Conservation (phyloP, 2,797 vertebrate species). For the Naso thynnoides region DNA sequence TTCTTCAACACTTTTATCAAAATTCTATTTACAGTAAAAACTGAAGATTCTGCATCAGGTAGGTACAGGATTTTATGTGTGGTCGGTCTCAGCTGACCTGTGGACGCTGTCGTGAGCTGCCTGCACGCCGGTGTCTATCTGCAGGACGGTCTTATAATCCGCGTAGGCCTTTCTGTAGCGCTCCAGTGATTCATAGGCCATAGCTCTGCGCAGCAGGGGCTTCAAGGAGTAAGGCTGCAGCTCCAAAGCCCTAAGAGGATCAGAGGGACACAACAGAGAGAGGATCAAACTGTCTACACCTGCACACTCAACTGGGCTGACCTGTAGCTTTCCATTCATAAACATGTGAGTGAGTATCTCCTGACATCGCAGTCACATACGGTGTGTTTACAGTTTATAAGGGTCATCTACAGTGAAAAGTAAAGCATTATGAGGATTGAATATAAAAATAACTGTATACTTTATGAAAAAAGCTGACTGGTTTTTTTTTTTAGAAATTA, state of each 20-base stretch:
- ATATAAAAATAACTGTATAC: neutral
- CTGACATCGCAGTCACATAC: neutral
- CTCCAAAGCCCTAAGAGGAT: constrained; percentile 91
- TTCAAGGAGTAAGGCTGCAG: constrained; percentile 93
- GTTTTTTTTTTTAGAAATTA: too few relatives aligned
- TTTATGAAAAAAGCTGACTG: neutral
- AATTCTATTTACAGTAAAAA: neutral
- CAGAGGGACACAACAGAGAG: constrained; percentile 62
- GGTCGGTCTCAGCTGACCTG: constrained; percentile 70
- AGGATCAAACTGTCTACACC: constrained; percentile 66
- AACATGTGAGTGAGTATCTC: constrained; percentile 25
- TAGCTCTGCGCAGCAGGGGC: constrained; percentile 92
- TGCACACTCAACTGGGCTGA: constrained; percentile 15
- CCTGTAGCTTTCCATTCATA: constrained; percentile 52
- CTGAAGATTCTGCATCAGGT: too few relatives aligned
- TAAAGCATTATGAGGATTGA: neutral
- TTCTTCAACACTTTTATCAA: neutral
- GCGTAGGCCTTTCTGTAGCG: constrained; percentile 92
- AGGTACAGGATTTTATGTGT: neutral
- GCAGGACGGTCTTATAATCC: constrained; percentile 94
- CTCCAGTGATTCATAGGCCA: constrained; percentile 93
- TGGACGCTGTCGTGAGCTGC: constrained; percentile 91
- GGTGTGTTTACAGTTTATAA: neutral
- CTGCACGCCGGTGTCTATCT: constrained; percentile 91
- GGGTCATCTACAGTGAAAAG: neutral